A percentile compares a stretch with the other conserved stretches of the same genome.
These are phyloP conservation scores for Spheniscus humboldti DNA, from an alignment of 2,797 vertebrate genomes.

Conservation along the genomic window DNA sequence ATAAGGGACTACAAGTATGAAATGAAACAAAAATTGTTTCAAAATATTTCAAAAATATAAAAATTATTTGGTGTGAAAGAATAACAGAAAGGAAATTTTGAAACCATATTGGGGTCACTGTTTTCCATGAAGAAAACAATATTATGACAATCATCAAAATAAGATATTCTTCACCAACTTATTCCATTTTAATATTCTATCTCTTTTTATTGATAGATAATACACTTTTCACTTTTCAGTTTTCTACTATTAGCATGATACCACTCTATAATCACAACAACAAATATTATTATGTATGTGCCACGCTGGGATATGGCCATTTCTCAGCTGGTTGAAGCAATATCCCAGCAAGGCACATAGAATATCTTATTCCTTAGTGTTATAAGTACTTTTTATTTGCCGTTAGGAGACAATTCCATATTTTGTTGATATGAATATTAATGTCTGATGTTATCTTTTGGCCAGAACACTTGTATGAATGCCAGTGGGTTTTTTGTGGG, in stretches of 20 bases:
- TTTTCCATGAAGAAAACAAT: neutral
- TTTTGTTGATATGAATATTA: neutral
- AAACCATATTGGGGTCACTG: neutral
- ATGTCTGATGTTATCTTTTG: neutral
- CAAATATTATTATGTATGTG: neutral
- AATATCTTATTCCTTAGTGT: neutral
- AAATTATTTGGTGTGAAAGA: neutral
- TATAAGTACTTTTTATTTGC: conserved; percentile 7
- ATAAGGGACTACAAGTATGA: neutral
- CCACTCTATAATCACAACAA: neutral
- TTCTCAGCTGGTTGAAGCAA: conserved; percentile 8
- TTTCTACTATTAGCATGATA: neutral
- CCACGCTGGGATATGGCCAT: neutral
- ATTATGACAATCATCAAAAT: neutral
- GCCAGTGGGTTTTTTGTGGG: neutral
- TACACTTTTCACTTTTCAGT: neutral
- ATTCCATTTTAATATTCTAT: neutral
- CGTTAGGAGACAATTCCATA: neutral
- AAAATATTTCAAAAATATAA: neutral
- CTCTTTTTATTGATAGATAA: neutral
- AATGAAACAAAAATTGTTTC: neutral
- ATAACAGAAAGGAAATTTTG: neutral
- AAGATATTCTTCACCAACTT: neutral
- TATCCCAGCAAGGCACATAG: conserved; percentile 10
- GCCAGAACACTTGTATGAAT: neutral